Evolutionary conservation across 2,797 vertebrate species (phyloP).

Genomic region (Sphenodon punctatus): DNA sequence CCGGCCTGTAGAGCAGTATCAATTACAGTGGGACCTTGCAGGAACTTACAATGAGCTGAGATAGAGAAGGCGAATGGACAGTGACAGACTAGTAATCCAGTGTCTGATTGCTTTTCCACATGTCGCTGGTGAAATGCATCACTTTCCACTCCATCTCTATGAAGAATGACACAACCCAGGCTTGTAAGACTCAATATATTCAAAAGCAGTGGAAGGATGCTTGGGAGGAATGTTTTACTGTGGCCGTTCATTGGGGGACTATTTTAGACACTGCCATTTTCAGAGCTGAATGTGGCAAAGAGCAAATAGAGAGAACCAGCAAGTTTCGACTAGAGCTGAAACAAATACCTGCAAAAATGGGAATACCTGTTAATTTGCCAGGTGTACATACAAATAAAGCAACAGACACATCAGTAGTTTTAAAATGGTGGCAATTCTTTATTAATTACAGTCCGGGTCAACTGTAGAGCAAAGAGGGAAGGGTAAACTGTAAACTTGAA

Average conservation of each 20-base stretch:
- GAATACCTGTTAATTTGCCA: too few relatives aligned
- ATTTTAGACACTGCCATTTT: background rate
- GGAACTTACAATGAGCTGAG: constrained; percentile 38
- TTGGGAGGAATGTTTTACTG: constrained; percentile 44
- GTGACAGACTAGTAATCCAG: constrained; percentile 73
- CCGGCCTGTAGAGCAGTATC: background rate
- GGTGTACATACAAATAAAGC: too few relatives aligned
- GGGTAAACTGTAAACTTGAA: too few relatives aligned
- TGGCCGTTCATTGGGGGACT: background rate
- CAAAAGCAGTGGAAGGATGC: constrained; percentile 11
- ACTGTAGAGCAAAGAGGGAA: too few relatives aligned
- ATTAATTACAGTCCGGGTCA: too few relatives aligned
- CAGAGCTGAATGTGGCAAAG: too few relatives aligned
- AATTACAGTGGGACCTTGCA: constrained; percentile 41
- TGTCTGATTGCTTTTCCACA: constrained; percentile 71
- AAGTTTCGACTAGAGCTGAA: too few relatives aligned
- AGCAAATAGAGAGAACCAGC: too few relatives aligned
- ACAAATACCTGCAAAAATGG: too few relatives aligned
- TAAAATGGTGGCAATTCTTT: too few relatives aligned
- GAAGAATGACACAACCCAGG: constrained; percentile 7
- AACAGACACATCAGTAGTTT: too few relatives aligned
- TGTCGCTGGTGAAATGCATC: constrained; percentile 64
- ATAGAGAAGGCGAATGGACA: constrained; percentile 72
- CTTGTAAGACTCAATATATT: background rate
- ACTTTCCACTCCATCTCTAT: constrained; percentile 35